Evolutionary conservation across 2,888 invertebrate genomes (phyloP).

Genomic region (Lycocerus yunnanus): DNA sequence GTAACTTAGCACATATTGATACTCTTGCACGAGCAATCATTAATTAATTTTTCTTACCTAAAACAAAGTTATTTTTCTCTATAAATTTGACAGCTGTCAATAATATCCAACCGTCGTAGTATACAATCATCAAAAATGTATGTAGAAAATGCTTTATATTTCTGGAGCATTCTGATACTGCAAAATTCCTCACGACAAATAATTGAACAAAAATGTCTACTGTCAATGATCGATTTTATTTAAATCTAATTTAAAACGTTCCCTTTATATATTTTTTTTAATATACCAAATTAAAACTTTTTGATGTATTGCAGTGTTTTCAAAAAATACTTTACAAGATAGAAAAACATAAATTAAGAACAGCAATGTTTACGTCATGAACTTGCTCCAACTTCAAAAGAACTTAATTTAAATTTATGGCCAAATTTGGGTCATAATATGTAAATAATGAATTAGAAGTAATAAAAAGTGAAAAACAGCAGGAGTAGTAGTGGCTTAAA

Average conservation of each 20-base stretch:
- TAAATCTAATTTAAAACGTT: neutral
- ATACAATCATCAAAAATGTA: neutral
- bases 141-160: neutral
- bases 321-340: neutral
- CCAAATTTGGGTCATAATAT: neutral
- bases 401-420: neutral
- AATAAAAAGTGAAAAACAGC: neutral
- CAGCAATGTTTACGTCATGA: neutral
- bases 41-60: neutral
- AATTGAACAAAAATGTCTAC: neutral
- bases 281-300: neutral
- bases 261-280: neutral
- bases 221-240: neutral
- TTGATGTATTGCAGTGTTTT: neutral
- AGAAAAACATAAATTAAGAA: neutral
- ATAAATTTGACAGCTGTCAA: neutral
- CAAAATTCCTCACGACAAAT: neutral
- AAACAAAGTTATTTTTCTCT: neutral
- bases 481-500: no score
- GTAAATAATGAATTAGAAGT: neutral
- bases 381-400: neutral
- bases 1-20: neutral
- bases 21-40: neutral
- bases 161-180: neutral
- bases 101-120: neutral